Percentiles rank a stretch among this genome's conserved stretches.
phyloP scores from a whole-genome alignment of 2,113 vertebrate genomes.

The Tragelaphus strepsiceros region DNA sequence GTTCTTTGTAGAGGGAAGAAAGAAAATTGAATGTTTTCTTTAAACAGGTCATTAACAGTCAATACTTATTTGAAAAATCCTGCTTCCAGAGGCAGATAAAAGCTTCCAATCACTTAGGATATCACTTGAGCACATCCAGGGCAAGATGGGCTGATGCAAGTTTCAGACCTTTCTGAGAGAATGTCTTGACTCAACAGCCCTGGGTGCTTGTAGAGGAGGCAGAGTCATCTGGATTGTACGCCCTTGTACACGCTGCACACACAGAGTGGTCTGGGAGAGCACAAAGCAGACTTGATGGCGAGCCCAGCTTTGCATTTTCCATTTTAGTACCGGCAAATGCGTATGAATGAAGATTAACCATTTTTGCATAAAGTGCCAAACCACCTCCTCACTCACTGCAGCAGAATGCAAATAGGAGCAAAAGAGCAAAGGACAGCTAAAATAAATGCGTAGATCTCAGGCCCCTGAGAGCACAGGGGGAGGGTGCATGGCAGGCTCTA shows the following conservation, averaged over 20 bases:
- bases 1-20: slow-evolving; percentile 38
- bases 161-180: neutral
- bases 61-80: slow-evolving; percentile 63
- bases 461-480: neutral
- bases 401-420: slow-evolving; percentile 54
- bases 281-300: neutral
- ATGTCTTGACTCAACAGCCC: neutral
- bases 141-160: slow-evolving; percentile 55
- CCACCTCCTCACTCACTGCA: neutral
- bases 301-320: slow-evolving; percentile 30
- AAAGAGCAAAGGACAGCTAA: slow-evolving; percentile 53
- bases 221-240: accelerated
- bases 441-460: slow-evolving; percentile 15
- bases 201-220: accelerated
- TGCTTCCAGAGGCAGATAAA: slow-evolving; percentile 57
- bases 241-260: neutral
- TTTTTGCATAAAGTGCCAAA: slow-evolving; percentile 65
- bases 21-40: slow-evolving; percentile 58
- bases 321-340: slow-evolving; percentile 20
- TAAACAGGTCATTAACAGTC: slow-evolving; percentile 65
- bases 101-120: slow-evolving; percentile 56
- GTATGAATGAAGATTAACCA: slow-evolving; percentile 60
- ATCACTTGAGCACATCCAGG: slow-evolving; percentile 48
- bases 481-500: neutral
- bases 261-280: neutral